Evolutionary conservation across 2,113 vertebrate genomes (phyloP).

Genomic region (Mormoops blainvillei): DNA sequence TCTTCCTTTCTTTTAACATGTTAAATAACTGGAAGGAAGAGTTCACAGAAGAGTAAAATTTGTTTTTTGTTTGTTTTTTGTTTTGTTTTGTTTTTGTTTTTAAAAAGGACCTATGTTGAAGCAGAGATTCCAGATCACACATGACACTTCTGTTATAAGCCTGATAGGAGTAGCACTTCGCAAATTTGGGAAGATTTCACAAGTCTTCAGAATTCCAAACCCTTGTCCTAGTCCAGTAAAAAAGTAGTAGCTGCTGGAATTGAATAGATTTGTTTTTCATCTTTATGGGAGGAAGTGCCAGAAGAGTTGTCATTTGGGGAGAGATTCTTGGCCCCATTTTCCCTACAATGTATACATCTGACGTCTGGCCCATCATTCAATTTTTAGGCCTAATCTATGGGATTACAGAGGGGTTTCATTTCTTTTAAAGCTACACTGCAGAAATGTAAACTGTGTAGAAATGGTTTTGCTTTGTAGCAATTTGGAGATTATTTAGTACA

Average conservation of each 20-base stretch:
- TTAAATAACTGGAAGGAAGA: not conserved
- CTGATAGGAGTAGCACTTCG: not conserved
- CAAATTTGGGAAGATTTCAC: slow-evolving; percentile 20
- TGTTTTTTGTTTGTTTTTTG: too few relatives aligned
- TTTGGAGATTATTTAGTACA: slow-evolving; percentile 32
- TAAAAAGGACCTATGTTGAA: not conserved
- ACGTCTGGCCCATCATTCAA: slow-evolving; percentile 38
- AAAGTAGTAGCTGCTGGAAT: not conserved
- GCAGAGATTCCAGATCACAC: not conserved
- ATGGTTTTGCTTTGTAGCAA: slow-evolving; percentile 2
- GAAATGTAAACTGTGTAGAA: slow-evolving; percentile 36
- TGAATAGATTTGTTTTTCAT: slow-evolving; percentile 26
- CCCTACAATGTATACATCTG: slow-evolving; percentile 2
- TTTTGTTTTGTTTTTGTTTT: too few relatives aligned
- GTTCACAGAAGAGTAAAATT: not conserved
- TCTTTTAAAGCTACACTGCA: slow-evolving; percentile 46
- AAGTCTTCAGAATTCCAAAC: slow-evolving; percentile 8
- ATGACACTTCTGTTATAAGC: not conserved
- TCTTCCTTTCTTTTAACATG: too few relatives aligned
- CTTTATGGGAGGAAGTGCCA: not conserved
- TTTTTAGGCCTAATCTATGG: slow-evolving; percentile 60
- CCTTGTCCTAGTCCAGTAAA: not conserved
- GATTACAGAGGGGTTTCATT: slow-evolving; percentile 49
- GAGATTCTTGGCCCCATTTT: slow-evolving; percentile 20
- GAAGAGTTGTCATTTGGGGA: not conserved